Evolutionary conservation across 2,797 vertebrate genomes (phyloP).

Genomic region (Pseudomugil gertrudae): DNA sequence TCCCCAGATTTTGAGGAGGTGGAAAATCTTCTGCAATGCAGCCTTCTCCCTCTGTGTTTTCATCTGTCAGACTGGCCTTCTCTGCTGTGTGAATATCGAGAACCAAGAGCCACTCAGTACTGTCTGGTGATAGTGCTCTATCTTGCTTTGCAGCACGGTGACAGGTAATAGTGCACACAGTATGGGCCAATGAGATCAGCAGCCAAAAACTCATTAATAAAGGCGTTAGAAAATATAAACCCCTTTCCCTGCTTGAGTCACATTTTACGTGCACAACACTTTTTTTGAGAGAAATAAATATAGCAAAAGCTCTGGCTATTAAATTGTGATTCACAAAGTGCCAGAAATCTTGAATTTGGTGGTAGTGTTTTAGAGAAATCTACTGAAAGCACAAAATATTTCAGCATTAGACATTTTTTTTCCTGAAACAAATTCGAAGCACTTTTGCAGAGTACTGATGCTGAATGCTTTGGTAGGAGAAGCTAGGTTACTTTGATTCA

Average conservation of each 20-base stretch:
- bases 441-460: constrained; percentile 5
- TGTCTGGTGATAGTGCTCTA: constrained; percentile 86
- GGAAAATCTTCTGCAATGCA: constrained; percentile 81
- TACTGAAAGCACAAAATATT: constrained; percentile 29
- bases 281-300: not conserved
- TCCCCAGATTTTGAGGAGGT: constrained; percentile 80
- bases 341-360: not conserved
- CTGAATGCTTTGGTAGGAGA: constrained; percentile 8
- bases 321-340: not conserved
- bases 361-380: constrained; percentile 16
- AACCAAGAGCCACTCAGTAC: constrained; percentile 82
- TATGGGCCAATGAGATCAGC: not conserved
- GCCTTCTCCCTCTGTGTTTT: constrained; percentile 84
- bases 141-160: constrained; percentile 84
- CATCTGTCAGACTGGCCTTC: constrained; percentile 83
- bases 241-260: not conserved
- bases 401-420: constrained; percentile 23
- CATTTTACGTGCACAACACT: constrained; percentile 12
- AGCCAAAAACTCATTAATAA: not conserved
- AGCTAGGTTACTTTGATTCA: constrained; percentile 4
- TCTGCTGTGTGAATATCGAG: constrained; percentile 80
- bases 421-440: constrained; percentile 17
- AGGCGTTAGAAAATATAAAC: not conserved
- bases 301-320: constrained; percentile 4
- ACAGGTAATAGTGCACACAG: constrained; percentile 83